Conservation (phyloP, 2,888 invertebrate species). For the Lomographa bimaculata region DNA sequence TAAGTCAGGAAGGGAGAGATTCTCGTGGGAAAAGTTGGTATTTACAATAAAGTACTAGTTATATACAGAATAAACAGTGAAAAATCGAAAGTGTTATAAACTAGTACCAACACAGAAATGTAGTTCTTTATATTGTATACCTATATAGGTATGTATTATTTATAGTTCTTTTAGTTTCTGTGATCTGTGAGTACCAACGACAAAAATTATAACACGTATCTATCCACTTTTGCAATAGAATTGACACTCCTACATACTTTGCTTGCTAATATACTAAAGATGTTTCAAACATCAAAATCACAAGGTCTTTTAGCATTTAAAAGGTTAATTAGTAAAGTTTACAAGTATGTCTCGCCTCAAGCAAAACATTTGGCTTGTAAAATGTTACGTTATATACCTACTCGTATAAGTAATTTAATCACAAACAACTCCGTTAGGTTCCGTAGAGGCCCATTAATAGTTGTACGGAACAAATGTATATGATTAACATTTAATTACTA, state of each 20-base stretch:
- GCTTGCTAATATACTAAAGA: constrained; percentile 20
- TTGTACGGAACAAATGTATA: too few species aligned
- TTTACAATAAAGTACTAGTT: too few species aligned
- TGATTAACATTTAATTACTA: too few species aligned
- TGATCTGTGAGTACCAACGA: not conserved
- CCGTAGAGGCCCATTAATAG: constrained; percentile 3
- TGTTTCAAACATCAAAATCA: constrained; percentile 12
- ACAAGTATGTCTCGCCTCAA: constrained; percentile 40
- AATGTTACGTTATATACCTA: constrained; percentile 6
- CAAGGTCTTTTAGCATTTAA: constrained; percentile 44
- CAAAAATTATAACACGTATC: too few species aligned
- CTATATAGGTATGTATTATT: too few species aligned
- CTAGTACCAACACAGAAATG: too few species aligned
- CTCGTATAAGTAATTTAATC: not conserved
- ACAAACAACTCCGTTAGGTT: constrained; percentile 2
- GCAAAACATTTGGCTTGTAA: constrained; percentile 29
- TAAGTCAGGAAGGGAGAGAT: too few species aligned
- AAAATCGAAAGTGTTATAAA: too few species aligned
- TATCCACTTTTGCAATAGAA: constrained; percentile 8
- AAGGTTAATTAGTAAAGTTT: constrained; percentile 43
- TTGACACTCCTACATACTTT: constrained; percentile 18
- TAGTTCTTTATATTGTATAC: too few species aligned
- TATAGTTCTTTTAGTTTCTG: too few species aligned
- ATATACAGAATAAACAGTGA: too few species aligned
- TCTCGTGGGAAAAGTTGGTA: too few species aligned